phyloP scores from a whole-genome alignment of 2,113 vertebrate genomes.

The Archocentrus centrarchus region DNA sequence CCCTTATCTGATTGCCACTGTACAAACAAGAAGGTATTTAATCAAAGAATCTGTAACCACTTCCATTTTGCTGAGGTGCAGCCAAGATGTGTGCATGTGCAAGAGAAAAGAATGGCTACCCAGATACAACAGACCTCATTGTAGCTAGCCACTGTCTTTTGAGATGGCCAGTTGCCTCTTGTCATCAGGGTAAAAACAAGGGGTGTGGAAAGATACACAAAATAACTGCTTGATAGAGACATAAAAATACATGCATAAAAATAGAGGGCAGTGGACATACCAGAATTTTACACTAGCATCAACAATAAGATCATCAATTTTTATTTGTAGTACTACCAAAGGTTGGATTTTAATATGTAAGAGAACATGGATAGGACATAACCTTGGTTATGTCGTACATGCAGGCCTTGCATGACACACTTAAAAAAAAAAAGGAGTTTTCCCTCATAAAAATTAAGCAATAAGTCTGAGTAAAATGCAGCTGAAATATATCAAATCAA shows the following conservation, averaged over 20 bases:
- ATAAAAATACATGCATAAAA: conserved; percentile 1
- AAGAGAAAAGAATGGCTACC: conserved; percentile 57
- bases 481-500: background rate
- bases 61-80: conserved; percentile 39
- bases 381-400: conserved; percentile 17
- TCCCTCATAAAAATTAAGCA: background rate
- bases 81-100: background rate
- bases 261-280: conserved; percentile 53
- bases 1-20: conserved; percentile 44
- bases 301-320: conserved; percentile 62
- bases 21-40: conserved; percentile 65
- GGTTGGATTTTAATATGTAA: conserved; percentile 55
- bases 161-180: conserved; percentile 70
- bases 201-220: conserved; percentile 45
- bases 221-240: background rate
- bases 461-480: background rate
- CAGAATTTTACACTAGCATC: conserved; percentile 52
- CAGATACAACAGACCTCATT: conserved; percentile 54
- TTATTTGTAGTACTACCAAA: conserved; percentile 51
- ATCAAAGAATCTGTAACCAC: conserved; percentile 58
- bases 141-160: conserved; percentile 67
- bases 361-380: conserved; percentile 52
- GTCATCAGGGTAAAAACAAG: conserved; percentile 54
- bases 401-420: conserved; percentile 42
- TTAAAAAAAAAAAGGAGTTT: background rate